Evolutionary conservation across 2,797 vertebrate species (phyloP).

Genomic region (Chelon labrosus): DNA sequence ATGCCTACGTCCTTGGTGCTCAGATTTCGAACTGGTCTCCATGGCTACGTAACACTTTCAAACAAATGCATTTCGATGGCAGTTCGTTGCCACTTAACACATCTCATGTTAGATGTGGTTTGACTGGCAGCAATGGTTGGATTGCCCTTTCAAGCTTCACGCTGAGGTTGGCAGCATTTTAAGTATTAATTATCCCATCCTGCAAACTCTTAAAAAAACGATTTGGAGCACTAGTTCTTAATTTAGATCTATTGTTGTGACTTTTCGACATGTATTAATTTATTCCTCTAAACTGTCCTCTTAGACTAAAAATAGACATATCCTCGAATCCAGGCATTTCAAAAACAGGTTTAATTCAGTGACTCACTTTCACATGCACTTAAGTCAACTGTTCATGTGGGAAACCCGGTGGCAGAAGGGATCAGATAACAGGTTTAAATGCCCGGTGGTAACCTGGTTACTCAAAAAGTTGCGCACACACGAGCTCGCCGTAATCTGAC

Average conservation of each 20-base stretch:
- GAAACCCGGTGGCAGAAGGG: no score
- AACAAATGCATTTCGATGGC: slow-evolving; percentile 52
- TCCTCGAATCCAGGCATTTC: no score
- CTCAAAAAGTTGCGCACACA: no score
- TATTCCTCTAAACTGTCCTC: background rate
- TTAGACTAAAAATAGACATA: no score
- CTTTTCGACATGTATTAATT: background rate
- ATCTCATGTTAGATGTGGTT: slow-evolving; percentile 53
- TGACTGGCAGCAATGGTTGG: slow-evolving; percentile 35
- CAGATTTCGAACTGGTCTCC: slow-evolving; percentile 30
- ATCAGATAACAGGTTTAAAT: no score
- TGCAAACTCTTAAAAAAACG: slow-evolving; percentile 32
- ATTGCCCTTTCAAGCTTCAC: slow-evolving; percentile 11
- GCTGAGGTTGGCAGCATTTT: slow-evolving; percentile 37
- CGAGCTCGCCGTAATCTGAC: no score
- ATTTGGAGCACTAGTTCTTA: slow-evolving; percentile 24
- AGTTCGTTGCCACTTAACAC: slow-evolving; percentile 42
- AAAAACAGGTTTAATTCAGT: no score
- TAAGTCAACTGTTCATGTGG: no score
- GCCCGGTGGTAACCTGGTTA: no score
- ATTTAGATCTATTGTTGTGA: slow-evolving; percentile 13
- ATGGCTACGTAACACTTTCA: slow-evolving; percentile 33
- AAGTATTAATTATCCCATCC: slow-evolving; percentile 24
- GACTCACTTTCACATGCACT: no score
- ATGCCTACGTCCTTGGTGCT: slow-evolving; percentile 1